Evolutionary conservation across 2,797 vertebrate genomes (phyloP).

Genomic region (Triplophysa yarkandensis): DNA sequence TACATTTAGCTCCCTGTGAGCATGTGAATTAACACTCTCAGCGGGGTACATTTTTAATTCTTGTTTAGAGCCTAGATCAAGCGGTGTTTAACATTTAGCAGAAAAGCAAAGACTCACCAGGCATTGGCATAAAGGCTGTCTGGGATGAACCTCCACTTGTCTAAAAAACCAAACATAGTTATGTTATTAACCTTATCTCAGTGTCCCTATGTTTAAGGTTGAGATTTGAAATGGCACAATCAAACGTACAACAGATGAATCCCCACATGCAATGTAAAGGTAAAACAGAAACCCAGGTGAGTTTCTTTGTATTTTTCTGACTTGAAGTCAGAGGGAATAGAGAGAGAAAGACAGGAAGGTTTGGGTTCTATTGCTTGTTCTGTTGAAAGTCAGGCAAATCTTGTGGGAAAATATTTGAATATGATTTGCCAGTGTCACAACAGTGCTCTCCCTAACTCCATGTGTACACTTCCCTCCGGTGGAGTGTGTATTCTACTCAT

Average conservation of each 20-base stretch:
- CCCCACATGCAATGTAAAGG: slow-evolving; percentile 12
- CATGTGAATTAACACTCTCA: slow-evolving; percentile 39
- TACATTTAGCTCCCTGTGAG: not conserved
- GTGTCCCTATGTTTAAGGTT: slow-evolving; percentile 4
- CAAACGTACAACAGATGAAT: not conserved
- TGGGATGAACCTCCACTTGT: slow-evolving; percentile 64
- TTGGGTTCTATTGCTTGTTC: slow-evolving; percentile 69
- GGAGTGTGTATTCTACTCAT: slow-evolving; percentile 47
- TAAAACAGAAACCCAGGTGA: slow-evolving; percentile 17
- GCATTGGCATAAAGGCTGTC: slow-evolving; percentile 73
- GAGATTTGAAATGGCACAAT: slow-evolving; percentile 9
- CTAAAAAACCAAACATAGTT: slow-evolving; percentile 69
- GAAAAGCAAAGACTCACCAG: slow-evolving; percentile 72
- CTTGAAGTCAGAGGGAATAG: slow-evolving; percentile 41
- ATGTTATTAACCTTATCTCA: slow-evolving; percentile 28
- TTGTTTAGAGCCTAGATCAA: slow-evolving; percentile 21
- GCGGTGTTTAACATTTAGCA: slow-evolving; percentile 42
- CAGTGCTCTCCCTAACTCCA: slow-evolving; percentile 46
- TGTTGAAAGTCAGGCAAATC: slow-evolving; percentile 83
- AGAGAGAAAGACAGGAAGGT: slow-evolving; percentile 52
- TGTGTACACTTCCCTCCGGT: slow-evolving; percentile 48
- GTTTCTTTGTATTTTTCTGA: slow-evolving; percentile 37
- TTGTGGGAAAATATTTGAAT: slow-evolving; percentile 87
- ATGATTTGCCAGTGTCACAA: slow-evolving; percentile 80
- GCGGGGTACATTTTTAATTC: slow-evolving; percentile 7